Evolutionary conservation across 1,140 invertebrate species (phyloP).

Genomic region (Lasaia peninsularis): DNA sequence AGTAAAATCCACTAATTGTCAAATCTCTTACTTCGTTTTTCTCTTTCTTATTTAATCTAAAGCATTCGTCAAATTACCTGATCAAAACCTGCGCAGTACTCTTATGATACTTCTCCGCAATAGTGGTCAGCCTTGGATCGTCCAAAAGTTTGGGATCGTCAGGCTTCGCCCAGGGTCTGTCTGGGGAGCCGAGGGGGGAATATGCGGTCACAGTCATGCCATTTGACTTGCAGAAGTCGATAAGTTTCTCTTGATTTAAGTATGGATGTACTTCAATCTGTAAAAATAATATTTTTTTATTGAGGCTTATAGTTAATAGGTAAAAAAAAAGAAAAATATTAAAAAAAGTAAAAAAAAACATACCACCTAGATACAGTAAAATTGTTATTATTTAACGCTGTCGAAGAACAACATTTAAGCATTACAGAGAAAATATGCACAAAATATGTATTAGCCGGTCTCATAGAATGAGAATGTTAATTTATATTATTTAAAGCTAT

Average conservation of each 20-base stretch:
- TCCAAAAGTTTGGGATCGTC: conserved; percentile 81
- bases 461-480: too few relatives aligned
- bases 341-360: too few relatives aligned
- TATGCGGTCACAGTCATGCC: conserved; percentile 82
- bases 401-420: too few relatives aligned
- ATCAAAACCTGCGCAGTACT: conserved; percentile 83
- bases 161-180: conserved; percentile 83
- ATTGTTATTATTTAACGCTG: too few relatives aligned
- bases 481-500: too few relatives aligned
- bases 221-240: conserved; percentile 77
- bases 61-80: conserved; percentile 54
- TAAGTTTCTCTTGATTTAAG: conserved; percentile 80
- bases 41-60: too few relatives aligned
- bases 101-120: conserved; percentile 82
- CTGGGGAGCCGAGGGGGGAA: conserved; percentile 81
- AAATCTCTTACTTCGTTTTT: too few relatives aligned
- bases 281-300: neutral
- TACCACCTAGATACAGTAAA: too few relatives aligned
- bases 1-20: too few relatives aligned
- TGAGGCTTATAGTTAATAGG: neutral
- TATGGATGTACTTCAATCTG: conserved; percentile 86
- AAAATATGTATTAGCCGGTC: too few relatives aligned
- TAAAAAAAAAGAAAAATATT: too few relatives aligned
- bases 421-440: too few relatives aligned
- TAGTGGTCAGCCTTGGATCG: conserved; percentile 80